These are phyloP conservation scores for Sussaba pulchella DNA, from an alignment of 2,888 invertebrate species.

Conservation along the genomic window DNA sequence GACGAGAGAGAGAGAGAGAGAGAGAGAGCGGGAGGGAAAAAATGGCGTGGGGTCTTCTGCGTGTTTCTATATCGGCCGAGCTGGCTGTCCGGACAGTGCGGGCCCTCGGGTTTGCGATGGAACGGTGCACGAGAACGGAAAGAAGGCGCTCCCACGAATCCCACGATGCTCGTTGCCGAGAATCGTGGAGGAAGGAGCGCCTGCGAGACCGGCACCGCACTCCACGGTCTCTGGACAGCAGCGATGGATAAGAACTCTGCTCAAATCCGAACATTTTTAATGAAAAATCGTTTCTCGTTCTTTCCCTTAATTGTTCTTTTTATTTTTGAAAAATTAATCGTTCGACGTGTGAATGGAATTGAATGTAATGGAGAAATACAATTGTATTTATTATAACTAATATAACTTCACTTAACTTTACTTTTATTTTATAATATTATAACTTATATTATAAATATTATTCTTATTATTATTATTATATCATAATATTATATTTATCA, in stretches of 20 bases:
- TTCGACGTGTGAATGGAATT: no score
- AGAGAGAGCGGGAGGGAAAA: constrained; percentile 36
- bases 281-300: no score
- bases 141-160: constrained; percentile 79
- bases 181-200: constrained; percentile 73
- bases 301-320: no score
- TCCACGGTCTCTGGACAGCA: constrained; percentile 50
- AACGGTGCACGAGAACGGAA: constrained; percentile 74
- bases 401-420: no score
- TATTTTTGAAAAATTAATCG: no score
- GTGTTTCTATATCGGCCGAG: constrained; percentile 34
- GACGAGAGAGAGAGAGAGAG: constrained; percentile 15
- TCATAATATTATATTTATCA: no score
- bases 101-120: constrained; percentile 62
- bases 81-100: constrained; percentile 21
- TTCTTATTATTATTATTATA: no score
- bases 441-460: no score
- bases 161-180: constrained; percentile 75
- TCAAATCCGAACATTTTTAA: constrained; percentile 37
- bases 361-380: no score
- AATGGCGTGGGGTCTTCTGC: constrained; percentile 38
- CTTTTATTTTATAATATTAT: no score
- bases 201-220: constrained; percentile 67
- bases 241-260: constrained; percentile 53
- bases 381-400: no score